Evolutionary conservation across 2,113 vertebrate species (phyloP).

Genomic region (Mustela nigripes): DNA sequence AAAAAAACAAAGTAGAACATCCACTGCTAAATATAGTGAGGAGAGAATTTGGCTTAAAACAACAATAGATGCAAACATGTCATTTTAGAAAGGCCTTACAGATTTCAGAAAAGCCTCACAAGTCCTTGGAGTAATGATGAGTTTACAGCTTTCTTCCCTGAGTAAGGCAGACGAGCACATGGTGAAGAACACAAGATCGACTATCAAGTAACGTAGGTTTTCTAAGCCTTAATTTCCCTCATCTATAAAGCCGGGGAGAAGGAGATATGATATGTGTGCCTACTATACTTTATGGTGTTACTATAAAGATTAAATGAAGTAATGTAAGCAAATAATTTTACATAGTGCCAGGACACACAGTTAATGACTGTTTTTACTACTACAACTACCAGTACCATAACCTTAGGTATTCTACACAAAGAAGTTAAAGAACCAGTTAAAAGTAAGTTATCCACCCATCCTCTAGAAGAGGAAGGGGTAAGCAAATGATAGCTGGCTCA

Average conservation of each 20-base stretch:
- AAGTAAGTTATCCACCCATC: neutral
- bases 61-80: conserved; percentile 37
- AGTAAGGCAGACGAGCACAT: neutral
- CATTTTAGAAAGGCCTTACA: neutral
- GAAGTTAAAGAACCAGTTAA: neutral
- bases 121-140: neutral
- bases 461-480: neutral
- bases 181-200: neutral
- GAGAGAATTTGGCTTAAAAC: neutral
- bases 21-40: neutral
- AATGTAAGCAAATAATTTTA: neutral
- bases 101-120: conserved; percentile 46
- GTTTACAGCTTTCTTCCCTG: conserved; percentile 2
- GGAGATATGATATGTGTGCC: neutral
- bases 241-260: neutral
- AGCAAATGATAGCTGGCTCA: neutral
- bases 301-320: neutral
- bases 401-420: neutral
- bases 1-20: neutral
- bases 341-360: neutral
- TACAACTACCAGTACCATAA: neutral
- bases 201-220: neutral
- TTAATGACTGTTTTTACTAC: neutral
- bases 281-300: neutral
- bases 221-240: conserved; percentile 3